Conservation (phyloP, 2,888 invertebrate genomes). For the Mechanitis mazaeus region DNA sequence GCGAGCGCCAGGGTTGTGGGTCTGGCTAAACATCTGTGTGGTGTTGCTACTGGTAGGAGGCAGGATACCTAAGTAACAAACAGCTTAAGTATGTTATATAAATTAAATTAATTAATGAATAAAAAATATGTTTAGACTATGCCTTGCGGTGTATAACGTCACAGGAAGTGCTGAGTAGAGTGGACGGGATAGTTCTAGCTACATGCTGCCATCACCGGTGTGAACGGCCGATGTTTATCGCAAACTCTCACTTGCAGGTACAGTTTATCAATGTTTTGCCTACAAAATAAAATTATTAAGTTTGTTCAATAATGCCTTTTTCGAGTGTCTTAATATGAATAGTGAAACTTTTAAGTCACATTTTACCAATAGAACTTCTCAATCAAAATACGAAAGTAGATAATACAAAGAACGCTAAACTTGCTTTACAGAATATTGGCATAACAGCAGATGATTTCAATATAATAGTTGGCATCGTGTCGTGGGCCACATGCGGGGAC, state of each 20-base stretch:
- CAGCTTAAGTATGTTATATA: neutral
- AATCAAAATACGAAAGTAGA: no score
- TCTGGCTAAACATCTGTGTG: constrained; percentile 93
- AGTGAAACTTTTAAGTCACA: no score
- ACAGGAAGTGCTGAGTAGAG: constrained; percentile 47
- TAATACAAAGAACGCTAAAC: no score
- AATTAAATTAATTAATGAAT: neutral
- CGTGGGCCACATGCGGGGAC: constrained; percentile 92
- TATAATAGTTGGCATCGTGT: constrained; percentile 86
- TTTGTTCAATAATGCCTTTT: neutral
- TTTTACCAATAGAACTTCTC: no score
- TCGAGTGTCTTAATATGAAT: no score
- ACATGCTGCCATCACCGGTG: constrained; percentile 95
- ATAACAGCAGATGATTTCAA: constrained; percentile 81
- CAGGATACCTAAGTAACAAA: no score
- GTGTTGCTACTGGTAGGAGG: constrained; percentile 85
- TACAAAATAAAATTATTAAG: neutral
- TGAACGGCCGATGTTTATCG: constrained; percentile 81
- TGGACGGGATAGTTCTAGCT: constrained; percentile 83
- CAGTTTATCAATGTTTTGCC: neutral
- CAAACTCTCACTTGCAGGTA: constrained; percentile 42
- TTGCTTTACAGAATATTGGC: constrained; percentile 65
- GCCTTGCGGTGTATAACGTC: constrained; percentile 81
- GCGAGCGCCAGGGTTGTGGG: constrained; percentile 78
- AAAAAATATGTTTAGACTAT: constrained; percentile 72